Evolutionary conservation across 1,140 invertebrate genomes (phyloP), one percentile per base, ranked within the genome.

Genomic region (Adelges cooleyi): DNA sequence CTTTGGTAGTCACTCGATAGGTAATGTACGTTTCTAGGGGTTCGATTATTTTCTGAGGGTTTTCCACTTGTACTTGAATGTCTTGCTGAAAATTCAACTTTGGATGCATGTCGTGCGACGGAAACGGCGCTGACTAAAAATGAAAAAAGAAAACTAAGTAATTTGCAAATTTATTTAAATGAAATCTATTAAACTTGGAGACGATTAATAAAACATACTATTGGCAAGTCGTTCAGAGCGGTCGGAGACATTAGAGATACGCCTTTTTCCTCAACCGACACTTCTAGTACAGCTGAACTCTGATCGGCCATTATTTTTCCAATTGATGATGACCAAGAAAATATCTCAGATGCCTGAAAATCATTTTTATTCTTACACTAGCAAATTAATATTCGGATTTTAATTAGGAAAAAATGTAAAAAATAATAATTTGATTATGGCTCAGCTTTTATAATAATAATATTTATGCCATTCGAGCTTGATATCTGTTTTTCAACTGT

Each of bases 11-110:
- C 23, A 87, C 80, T 46, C 84, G 76, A 70, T 87, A 88, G 40
- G 85, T 85, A 49, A 88, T 84, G 69, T 82, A 88, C 2, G 85
- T 86, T 73, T 87, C 86, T 68, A 87, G 77, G 0, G 84, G 84
- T 68, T 85, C 84, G 17, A 85, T 77, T 74, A 87, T 84, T 72
- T 87, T 88, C 68, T 87, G 85, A n/a, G 86, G 86, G 76, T 85
- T 85, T 68, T 87, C 86, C 18, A 88, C 84, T 74, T 81, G 78
- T 0, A 86, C 79, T 72, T 82, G 80, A 11, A 87, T 73, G 72
- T 87, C 85, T 17, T 15, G 53, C 20, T 46, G 18, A 50, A 67
- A 62, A 6, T 56, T 36, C 22, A 62, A 33, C 33, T 48, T 48
- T n/a, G n/a, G n/a, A n/a, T n/a, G n/a, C n/a, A n/a, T n/a, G n/a